Base-by-base conservation (phyloP, 1,140 invertebrate species). In the Globodera rostochiensis region DNA sequence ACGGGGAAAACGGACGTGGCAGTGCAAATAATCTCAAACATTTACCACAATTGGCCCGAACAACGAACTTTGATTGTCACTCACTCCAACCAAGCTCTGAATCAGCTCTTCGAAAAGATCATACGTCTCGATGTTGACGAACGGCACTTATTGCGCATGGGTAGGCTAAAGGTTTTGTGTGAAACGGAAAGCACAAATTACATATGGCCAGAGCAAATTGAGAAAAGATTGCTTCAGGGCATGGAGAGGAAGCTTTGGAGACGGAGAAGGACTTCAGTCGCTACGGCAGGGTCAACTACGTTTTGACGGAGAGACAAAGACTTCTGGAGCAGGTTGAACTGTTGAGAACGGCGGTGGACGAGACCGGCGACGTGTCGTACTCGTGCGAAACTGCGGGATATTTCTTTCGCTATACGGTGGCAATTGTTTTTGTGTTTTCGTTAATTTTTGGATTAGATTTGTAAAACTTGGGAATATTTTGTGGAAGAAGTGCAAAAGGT, bases 1-100 rank as follows among this genome's bases (percentile, higher is more conserved):
- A 97, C 95, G 75, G 98, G 98, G 82, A 99, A 99, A 93, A 99
- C 98, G 0, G 98, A 99, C 91, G 97, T 99, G 0, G 98, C 98
- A 11, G 98, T 99, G 1, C 98, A 99, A 91, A 99, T 99, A 82
- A 99, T 99, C 89, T 97, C 97, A 6, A 99, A 99, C 90, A 92
- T 99, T 15, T 99, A 99, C 90, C 97, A 99, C 91, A 99, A 99
- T 91, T 98, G 97, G 90, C 97, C 97, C 0, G 95, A 96, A 91
- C 96, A 99, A 89, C 92, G 98, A 75, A 99, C 97, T 0, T 91
- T 99, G 3, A 98, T 99, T 90, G 98, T 99, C 0, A 99, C 98
- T 0, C 98, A 99, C 91, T 99, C 97, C 21, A 99, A 99, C 93
- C 97, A 99, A 91, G 98, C 98, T 0, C 91, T 99, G 21, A 99